Evolutionary conservation across 2,797 vertebrate species (phyloP), one percentile per base, ranked within the genome.

Genomic region (Potorous gilbertii): DNA sequence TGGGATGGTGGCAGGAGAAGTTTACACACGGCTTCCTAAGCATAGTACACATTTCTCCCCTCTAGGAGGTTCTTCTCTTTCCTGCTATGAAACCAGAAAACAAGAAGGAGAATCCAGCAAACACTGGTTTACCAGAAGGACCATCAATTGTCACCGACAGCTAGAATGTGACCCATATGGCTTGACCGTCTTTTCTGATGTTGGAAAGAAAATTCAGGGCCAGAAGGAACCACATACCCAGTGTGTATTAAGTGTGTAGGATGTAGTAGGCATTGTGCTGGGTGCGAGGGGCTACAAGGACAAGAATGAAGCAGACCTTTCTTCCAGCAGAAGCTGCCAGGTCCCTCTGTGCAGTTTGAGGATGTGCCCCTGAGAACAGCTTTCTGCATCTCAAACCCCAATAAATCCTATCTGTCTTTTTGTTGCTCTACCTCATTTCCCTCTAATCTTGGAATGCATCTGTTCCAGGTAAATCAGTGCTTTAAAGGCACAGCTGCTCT

Each of bases 11-110:
- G 5, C 29, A 31, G 13, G 0, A 54, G 54, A 52, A 55, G 29
- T 54, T 54, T 52, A 31, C 13, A 55, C 28, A 21, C 31, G 6
- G 29, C 16, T 90, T 55, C 29, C 31, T 90, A n/a, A 34, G 50
- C 24, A 54, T 2, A 16, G 28, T 16, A 55, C 28, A 9, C 16
- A 55, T 55, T 54, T 90, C 1, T 0, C 46, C 0, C 46, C 10
- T 6, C 55, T 97, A 99, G 99, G 99, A 99, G 97, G 99, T 99
- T 90, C 98, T 99, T 59, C 98, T 99, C 16, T 99, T 99, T 97
- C 99, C 99, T 0, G 99, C 99, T 95, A 99, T 99, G 99, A 99
- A 99, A 74, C 99, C 99, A 50, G 99, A 99, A 21, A 99, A 99
- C 93, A 98, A 98, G 96, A 98, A 97, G 93, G 98, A 98, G 34